Percentiles rank a stretch among this genome's conserved stretches.
Conservation (phyloP, 1,140 invertebrate species). For the Luehdorfia chinensis region DNA sequence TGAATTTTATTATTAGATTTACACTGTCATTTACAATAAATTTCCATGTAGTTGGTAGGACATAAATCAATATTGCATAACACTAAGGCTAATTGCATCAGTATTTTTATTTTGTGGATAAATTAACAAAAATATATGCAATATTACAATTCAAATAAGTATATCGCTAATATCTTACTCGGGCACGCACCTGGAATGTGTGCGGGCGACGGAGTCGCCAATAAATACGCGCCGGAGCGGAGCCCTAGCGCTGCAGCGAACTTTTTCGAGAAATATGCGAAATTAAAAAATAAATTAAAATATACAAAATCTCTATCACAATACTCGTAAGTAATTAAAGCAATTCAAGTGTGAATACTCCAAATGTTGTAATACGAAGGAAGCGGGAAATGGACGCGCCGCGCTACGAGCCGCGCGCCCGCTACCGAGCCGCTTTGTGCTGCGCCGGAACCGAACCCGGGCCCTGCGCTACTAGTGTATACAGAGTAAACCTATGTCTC, state of each 20-base stretch:
- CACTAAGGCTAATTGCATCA: conserved; percentile 75
- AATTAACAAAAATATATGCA: conserved; percentile 75
- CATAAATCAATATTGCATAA: conserved; percentile 76
- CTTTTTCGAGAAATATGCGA: conserved; percentile 66
- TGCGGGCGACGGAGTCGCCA: conserved; percentile 28
- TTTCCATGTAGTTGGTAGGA: conserved; percentile 75
- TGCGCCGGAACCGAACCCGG: conserved; percentile 21
- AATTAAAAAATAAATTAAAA: conserved; percentile 75
- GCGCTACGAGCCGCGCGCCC: not conserved
- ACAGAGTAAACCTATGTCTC: too few relatives aligned
- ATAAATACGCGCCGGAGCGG: too few relatives aligned
- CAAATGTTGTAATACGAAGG: conserved; percentile 63
- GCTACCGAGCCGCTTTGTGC: not conserved
- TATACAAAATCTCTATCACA: conserved; percentile 77
- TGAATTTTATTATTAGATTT: conserved; percentile 77
- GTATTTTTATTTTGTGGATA: conserved; percentile 69
- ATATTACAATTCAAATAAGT: conserved; percentile 75
- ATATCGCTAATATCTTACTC: conserved; percentile 77
- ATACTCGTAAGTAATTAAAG: conserved; percentile 77
- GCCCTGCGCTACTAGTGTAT: too few relatives aligned
- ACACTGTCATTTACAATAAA: conserved; percentile 77
- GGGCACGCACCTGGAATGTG: conserved; percentile 56
- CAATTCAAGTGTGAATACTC: conserved; percentile 73
- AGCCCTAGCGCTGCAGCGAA: too few relatives aligned
- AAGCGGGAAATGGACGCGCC: conserved; percentile 39